These are phyloP conservation scores for Acropora tenuis DNA, from an alignment of 64 coral and sea anemone genomes.

Conservation along the genomic window DNA sequence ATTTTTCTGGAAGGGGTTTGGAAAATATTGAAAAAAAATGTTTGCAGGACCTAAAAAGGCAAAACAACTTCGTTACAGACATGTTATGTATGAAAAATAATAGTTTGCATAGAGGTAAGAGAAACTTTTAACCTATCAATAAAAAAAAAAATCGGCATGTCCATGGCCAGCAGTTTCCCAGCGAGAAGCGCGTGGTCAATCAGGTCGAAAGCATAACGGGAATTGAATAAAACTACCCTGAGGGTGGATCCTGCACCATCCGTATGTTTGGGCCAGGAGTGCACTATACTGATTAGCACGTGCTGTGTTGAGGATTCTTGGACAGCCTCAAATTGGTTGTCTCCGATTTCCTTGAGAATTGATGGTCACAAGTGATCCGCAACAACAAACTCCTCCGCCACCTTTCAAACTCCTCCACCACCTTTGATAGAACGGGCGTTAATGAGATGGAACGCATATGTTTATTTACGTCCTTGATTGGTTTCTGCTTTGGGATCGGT, in stretches of 20 bases:
- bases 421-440: not conserved
- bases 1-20: too few species aligned
- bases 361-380: not conserved
- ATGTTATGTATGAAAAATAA: too few species aligned
- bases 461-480: slow-evolving; percentile 1
- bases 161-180: not conserved
- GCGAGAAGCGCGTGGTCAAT: not conserved
- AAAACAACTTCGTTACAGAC: too few species aligned
- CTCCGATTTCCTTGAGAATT: slow-evolving; percentile 3
- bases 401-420: slow-evolving; percentile 14
- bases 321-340: not conserved
- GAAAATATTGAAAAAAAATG: too few species aligned
- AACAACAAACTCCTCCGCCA: not conserved
- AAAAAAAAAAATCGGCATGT: not conserved
- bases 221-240: slow-evolving; percentile 9
- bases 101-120: too few species aligned
- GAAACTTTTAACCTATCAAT: too few species aligned
- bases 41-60: too few species aligned
- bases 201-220: not conserved
- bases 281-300: slow-evolving; percentile 2
- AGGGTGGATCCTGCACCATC: not conserved
- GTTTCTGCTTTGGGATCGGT: slow-evolving; percentile 18
- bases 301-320: slow-evolving; percentile 1
- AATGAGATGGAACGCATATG: slow-evolving; percentile 12
- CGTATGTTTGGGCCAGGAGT: not conserved